phyloP scores from a whole-genome alignment of 2,113 vertebrate species.

The Sylvia atricapilla region DNA sequence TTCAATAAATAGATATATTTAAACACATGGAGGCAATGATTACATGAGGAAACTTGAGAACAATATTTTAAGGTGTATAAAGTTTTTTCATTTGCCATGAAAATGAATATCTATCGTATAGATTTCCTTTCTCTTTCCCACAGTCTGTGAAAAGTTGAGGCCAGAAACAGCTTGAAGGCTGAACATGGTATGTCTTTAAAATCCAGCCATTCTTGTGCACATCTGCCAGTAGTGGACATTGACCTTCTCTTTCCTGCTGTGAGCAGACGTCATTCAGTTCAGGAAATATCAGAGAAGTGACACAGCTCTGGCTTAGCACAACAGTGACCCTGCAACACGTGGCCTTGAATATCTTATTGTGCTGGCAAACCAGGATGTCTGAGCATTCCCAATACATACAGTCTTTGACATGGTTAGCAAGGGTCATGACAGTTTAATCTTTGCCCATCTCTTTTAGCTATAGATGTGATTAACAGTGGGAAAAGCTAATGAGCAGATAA shows the following conservation, averaged over 20 bases:
- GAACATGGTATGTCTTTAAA: not conserved
- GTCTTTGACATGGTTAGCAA: not conserved
- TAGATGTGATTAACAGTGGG: not conserved
- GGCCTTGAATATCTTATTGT: not conserved
- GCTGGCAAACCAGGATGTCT: not conserved
- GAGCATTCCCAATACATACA: not conserved
- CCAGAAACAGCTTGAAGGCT: not conserved
- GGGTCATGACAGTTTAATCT: not conserved
- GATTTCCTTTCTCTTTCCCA: not conserved
- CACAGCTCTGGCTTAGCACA: not conserved
- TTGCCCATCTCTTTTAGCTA: not conserved
- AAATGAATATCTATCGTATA: not conserved
- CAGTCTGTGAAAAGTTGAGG: not conserved
- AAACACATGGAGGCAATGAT: not conserved
- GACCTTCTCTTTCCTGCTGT: not conserved
- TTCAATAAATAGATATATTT: not conserved
- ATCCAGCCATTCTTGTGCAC: not conserved
- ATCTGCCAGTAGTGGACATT: not conserved
- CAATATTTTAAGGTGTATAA: not conserved
- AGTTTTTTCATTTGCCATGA: not conserved
- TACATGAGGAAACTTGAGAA: not conserved
- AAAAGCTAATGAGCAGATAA: not conserved
- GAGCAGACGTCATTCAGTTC: not conserved
- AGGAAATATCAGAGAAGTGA: constrained; percentile 4
- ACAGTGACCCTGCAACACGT: not conserved